Evolutionary conservation across 2,888 invertebrate genomes (phyloP).

Genomic region (Caenorhabditis sp.): DNA sequence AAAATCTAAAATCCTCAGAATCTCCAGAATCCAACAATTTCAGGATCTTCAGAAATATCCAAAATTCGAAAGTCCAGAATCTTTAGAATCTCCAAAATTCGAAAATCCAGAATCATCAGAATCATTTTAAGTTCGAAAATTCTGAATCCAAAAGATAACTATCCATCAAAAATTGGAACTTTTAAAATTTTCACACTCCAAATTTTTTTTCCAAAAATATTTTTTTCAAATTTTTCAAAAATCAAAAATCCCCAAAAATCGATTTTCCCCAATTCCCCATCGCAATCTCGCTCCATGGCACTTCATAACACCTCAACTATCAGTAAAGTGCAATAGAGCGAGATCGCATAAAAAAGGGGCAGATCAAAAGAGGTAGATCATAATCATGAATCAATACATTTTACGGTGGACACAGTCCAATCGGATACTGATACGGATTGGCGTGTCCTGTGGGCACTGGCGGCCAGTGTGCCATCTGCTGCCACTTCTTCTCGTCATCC

Average conservation of each 20-base stretch:
- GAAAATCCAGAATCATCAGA: too few relatives aligned
- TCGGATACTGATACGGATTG: constrained; percentile 65
- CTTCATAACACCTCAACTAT: too few relatives aligned
- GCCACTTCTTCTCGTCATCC: constrained; percentile 71
- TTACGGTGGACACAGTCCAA: constrained; percentile 62
- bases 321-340: neutral
- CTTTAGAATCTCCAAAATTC: neutral
- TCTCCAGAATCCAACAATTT: neutral
- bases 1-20: neutral
- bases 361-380: neutral
- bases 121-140: too few relatives aligned
- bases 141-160: too few relatives aligned
- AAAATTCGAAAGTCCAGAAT: neutral
- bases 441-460: constrained; percentile 50
- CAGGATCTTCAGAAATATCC: too few relatives aligned
- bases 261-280: neutral
- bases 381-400: neutral
- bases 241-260: neutral
- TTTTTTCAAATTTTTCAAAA: neutral
- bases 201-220: too few relatives aligned
- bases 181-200: neutral
- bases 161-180: neutral
- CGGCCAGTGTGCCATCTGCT: constrained; percentile 66
- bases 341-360: neutral
- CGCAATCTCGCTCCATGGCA: too few relatives aligned